Conservation (phyloP, 37 sponge, comb jelly and placozoan genomes). For the Ephydatia muelleri region DNA sequence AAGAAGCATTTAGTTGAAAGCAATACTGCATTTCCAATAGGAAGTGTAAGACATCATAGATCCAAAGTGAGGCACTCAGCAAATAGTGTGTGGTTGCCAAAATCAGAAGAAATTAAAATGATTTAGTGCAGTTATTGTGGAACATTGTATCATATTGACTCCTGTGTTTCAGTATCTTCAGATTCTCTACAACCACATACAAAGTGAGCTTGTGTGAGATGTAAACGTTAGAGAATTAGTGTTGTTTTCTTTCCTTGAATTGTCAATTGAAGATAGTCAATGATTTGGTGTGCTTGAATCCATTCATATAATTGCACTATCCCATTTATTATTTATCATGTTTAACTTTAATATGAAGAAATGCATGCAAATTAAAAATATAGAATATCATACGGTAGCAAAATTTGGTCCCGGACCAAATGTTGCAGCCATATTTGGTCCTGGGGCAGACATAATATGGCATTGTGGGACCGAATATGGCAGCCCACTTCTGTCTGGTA, state of each 20-base stretch:
- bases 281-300: not conserved
- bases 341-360: not conserved
- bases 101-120: not conserved
- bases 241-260: not conserved
- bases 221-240: not conserved
- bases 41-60: not conserved
- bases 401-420: too few species aligned
- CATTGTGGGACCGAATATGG: too few species aligned
- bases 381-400: too few species aligned
- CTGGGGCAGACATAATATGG: too few species aligned
- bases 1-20: slow-evolving; percentile 32
- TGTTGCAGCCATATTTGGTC: too few species aligned
- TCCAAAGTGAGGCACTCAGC: slow-evolving; percentile 6
- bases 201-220: not conserved
- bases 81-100: slow-evolving; percentile 4
- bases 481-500: too few species aligned
- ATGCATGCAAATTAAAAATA: too few species aligned
- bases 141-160: slow-evolving; percentile 20
- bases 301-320: not conserved
- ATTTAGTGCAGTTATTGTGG: slow-evolving; percentile 16
- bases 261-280: not conserved
- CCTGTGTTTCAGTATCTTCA: slow-evolving; percentile 20
- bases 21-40: slow-evolving; percentile 16
- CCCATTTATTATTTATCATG: not conserved
- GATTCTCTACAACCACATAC: not conserved